Evolutionary conservation across 2,888 invertebrate genomes (phyloP), one percentile per base, ranked within the genome.

Genomic region (Xestia rhomboidea): DNA sequence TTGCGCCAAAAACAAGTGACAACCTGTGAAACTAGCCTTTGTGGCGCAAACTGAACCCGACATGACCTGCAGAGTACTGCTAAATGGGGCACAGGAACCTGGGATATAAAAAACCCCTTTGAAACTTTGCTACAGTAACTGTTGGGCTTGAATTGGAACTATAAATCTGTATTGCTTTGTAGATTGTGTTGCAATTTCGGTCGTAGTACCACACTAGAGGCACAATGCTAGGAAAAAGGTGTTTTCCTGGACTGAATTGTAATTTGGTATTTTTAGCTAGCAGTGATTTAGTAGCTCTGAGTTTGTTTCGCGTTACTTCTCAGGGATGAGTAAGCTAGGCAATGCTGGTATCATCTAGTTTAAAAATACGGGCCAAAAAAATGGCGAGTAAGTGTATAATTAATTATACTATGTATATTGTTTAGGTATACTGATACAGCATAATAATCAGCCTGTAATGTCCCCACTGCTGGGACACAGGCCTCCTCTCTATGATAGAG

Each of bases 1-100:
- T 73, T 68, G 73, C 64, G 60, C 73, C 68, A 13, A 81, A 74
- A 76, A 73, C 70, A 71, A 24, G 49, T 62, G 70, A 54, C 60
- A 54, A 62, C 73, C 64, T 68, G 73, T 57, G 69, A 60, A 73
- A 70, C 67, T 44, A 38, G 60, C 81, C 81, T 86, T 86, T 86
- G 76, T 84, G 77, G 27, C 24, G 27, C 87, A 63, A 77, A 82
- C 78, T 77, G 62, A 44, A 41, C 24, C 34, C 34, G 66, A 68
- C 76, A 60, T 27, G 73, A 44, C 60, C 79, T 73, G 74, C 78
- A 69, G 24, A 7, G 57, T 30, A 76, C 27, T 49, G 46, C 74
- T 82, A 66, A 80, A 77, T 64, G 70, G 68, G 62, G n/a, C 1
- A 60, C 41, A 49, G 57, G 18, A 70, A 57, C 64, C 34, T 63